phyloP scores from a whole-genome alignment of 2,113 vertebrate species.

The Crotalus helleri region DNA sequence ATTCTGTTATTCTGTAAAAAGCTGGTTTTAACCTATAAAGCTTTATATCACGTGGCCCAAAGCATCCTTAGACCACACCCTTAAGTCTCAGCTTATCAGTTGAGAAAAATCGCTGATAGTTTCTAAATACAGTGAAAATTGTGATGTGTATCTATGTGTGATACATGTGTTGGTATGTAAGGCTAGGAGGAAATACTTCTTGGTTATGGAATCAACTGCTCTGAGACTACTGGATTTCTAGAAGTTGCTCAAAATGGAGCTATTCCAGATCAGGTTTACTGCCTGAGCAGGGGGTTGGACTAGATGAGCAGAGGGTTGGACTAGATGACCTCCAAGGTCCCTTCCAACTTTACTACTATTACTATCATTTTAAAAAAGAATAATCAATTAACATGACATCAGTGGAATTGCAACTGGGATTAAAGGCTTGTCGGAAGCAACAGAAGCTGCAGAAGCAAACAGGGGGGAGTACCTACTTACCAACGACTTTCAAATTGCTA shows the following conservation, averaged over 20 bases:
- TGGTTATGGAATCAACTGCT: not conserved
- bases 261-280: not conserved
- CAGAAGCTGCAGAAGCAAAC: not conserved
- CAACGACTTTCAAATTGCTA: not conserved
- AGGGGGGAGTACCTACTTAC: not conserved
- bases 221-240: not conserved
- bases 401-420: not conserved
- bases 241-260: not conserved
- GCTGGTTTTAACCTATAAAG: not conserved
- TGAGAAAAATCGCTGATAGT: not conserved
- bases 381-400: not conserved
- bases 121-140: not conserved
- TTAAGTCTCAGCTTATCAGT: not conserved
- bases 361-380: not conserved
- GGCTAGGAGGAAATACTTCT: not conserved
- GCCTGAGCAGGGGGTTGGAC: too few species aligned
- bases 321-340: too few species aligned
- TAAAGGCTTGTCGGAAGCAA: not conserved
- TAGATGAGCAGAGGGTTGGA: too few species aligned
- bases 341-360: too few species aligned
- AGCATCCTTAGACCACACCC: not conserved
- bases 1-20: not conserved
- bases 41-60: not conserved
- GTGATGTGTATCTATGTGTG: not conserved
- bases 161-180: not conserved